Base-by-base conservation (phyloP, 2,888 invertebrate genomes). In the Bibio marci region DNA sequence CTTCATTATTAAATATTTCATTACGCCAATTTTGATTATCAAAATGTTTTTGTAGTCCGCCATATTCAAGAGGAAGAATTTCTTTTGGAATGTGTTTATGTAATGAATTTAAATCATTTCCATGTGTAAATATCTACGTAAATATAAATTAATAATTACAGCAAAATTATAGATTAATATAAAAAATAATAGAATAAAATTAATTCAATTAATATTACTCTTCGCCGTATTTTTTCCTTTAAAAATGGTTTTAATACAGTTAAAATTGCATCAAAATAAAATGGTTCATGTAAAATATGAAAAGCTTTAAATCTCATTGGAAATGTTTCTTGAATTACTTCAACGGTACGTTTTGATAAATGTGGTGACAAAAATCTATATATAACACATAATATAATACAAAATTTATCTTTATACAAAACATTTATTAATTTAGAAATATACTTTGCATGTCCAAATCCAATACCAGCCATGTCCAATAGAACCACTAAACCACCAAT, bases 221-320 rank as follows among this genome's bases (percentile, higher is more conserved):
- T 63, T 8, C 71, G 64, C 12, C 68, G 67, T 74, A 79, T 79
- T 30, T 64, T 56, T 4, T 69, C 56, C 48, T 71, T 73, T 26
- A 81, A 58, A 27, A 81, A 59, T 1, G 80, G 80, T 49, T 76
- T 79, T 59, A 81, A 78, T 25, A 79, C 70, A 39, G 68, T 71
- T 59, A 73, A 80, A 42, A 78, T 70, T 49, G 76, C 73, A 55
- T 80, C 80, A 55, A 80, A 80, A 22, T 79, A 58, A 76, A 80
- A 80, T 0, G 80, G 76, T 50, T 80, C 76, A 53, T 79, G 72
- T 36, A 80, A 65, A 33, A 81, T 66, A 57, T 81, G 81, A 39
- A 80, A 71, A 0, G 76, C 73, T 49, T 76, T 65, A 1, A 73
- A 75, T 42, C 67, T 71, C 52, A 77, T 65, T 1, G 80, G 80